A percentile compares a stretch with the other conserved stretches of the same genome.
Evolutionary conservation across 2,113 vertebrate species (phyloP).

Genomic region (Sinocyclocheilus rhinocerous): DNA sequence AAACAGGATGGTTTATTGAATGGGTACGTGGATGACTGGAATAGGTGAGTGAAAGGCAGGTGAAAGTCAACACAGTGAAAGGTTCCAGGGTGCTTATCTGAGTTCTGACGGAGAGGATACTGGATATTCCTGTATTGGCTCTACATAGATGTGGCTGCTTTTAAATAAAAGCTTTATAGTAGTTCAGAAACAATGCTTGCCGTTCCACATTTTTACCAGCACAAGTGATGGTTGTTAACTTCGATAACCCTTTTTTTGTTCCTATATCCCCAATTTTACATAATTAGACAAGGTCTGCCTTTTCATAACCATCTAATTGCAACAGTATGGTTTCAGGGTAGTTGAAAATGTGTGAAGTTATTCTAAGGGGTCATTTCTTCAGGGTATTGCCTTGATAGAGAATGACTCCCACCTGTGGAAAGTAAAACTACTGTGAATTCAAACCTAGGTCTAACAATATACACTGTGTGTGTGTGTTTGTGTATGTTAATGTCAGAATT

Average conservation of each 20-base stretch:
- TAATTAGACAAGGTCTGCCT: constrained; percentile 72
- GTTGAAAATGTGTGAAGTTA: constrained; percentile 58
- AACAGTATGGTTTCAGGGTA: constrained; percentile 70
- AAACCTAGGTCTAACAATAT: constrained; percentile 46
- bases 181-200: constrained; percentile 51
- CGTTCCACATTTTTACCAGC: constrained; percentile 53
- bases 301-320: constrained; percentile 71
- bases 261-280: constrained; percentile 71
- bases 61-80: no score
- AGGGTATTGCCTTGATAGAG: constrained; percentile 65
- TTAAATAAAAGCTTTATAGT: not conserved
- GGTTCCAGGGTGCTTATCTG: no score
- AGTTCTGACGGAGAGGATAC: no score
- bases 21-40: no score
- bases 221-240: constrained; percentile 53
- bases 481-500: constrained; percentile 7
- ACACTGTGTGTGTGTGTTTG: constrained; percentile 42
- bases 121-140: not conserved
- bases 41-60: no score
- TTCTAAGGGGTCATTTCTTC: constrained; percentile 58
- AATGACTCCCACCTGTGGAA: constrained; percentile 76
- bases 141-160: not conserved
- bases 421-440: constrained; percentile 52
- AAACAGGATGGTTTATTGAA: no score
- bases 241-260: constrained; percentile 59